phyloP scores from a whole-genome alignment of 2,797 vertebrate genomes.

The Mico argentatus region DNA sequence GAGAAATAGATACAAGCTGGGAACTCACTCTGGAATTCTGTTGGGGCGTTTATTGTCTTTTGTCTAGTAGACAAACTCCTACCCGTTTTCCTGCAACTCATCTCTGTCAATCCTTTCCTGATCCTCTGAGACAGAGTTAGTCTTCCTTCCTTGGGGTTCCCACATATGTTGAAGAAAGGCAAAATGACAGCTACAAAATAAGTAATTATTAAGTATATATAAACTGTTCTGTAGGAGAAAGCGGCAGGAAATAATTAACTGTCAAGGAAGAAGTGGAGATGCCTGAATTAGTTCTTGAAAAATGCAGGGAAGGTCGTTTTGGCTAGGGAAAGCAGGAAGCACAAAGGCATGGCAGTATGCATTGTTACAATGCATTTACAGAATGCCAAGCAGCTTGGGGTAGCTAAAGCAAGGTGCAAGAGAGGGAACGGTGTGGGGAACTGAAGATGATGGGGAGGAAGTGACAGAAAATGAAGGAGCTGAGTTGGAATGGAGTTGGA shows the following conservation, averaged over 20 bases:
- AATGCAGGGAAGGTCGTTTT: background rate
- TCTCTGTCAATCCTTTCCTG: background rate
- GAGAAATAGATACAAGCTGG: background rate
- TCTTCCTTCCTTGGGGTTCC: background rate
- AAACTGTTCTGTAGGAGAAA: background rate
- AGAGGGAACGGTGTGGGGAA: background rate
- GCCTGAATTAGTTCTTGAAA: background rate
- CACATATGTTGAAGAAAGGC: background rate
- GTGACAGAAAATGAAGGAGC: background rate
- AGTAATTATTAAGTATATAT: background rate
- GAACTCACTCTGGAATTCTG: background rate
- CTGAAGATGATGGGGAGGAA: background rate
- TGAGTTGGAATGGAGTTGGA: background rate
- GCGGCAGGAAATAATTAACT: constrained; percentile 6
- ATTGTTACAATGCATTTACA: background rate
- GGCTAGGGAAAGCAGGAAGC: background rate
- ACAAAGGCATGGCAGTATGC: background rate
- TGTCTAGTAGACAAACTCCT: background rate
- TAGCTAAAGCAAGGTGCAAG: background rate
- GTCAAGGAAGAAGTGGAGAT: background rate
- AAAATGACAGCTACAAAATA: background rate
- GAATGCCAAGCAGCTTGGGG: background rate
- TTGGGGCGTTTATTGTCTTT: background rate
- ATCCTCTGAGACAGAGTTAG: background rate
- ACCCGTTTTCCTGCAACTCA: background rate